Conservation (phyloP, 2,113 vertebrate species). For the Micromys minutus region DNA sequence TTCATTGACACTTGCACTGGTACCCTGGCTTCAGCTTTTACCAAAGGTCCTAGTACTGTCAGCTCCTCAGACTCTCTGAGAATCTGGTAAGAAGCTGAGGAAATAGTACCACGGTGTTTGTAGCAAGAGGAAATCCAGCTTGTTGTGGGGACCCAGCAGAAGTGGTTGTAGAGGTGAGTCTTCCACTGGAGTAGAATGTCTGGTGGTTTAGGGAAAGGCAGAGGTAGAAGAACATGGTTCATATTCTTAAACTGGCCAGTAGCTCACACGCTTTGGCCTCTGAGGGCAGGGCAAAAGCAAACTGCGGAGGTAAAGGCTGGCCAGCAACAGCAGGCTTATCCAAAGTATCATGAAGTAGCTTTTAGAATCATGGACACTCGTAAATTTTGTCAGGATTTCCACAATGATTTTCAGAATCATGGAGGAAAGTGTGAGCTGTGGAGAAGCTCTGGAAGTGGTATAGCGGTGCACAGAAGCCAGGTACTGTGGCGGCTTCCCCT, state of each 20-base stretch:
- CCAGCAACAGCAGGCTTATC: not conserved
- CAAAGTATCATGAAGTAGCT: not conserved
- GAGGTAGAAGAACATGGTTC: not conserved
- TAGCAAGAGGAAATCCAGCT: not conserved
- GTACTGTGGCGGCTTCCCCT: not conserved
- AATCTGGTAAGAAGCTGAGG: not conserved
- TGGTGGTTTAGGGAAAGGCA: not conserved
- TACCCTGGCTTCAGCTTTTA: not conserved
- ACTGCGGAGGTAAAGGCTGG: not conserved
- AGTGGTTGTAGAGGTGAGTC: not conserved
- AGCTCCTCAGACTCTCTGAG: not conserved
- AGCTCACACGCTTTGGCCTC: not conserved
- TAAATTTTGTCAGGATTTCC: slow-evolving; percentile 17
- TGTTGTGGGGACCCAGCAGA: not conserved
- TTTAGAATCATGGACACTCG: slow-evolving; percentile 1
- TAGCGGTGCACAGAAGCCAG: not conserved
- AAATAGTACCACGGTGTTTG: not conserved
- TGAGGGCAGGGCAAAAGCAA: not conserved
- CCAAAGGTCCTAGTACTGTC: not conserved
- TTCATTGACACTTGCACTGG: not conserved
- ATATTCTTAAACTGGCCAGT: not conserved
- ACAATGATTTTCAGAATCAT: not conserved
- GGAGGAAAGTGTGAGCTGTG: not conserved
- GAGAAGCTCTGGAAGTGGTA: slow-evolving; percentile 1
- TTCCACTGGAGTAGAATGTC: not conserved